Conservation (phyloP, 2,113 vertebrate species). For the Panthera tigris region DNA sequence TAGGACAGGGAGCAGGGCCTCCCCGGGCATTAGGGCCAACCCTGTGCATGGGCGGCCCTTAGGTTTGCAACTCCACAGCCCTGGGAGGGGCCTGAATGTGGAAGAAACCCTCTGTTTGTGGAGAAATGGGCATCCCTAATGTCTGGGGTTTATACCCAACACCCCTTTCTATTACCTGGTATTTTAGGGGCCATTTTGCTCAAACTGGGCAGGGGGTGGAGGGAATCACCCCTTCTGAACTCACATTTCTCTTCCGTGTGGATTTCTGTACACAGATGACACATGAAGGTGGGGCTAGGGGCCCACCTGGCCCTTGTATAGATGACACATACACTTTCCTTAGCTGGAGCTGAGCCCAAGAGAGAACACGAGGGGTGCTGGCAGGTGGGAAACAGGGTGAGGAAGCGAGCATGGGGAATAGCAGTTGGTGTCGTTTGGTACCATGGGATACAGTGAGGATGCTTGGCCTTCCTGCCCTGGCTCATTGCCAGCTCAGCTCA, state of each 20-base stretch:
- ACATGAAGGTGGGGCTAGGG: background rate
- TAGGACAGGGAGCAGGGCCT: background rate
- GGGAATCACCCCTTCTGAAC: background rate
- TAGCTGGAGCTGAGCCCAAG: background rate
- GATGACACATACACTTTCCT: background rate
- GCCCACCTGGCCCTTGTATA: background rate
- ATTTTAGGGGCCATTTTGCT: background rate
- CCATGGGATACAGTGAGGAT: background rate
- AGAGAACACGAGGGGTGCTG: background rate
- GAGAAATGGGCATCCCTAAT: background rate
- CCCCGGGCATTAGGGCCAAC: background rate
- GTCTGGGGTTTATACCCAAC: background rate
- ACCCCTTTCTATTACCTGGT: background rate
- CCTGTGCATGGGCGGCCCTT: background rate
- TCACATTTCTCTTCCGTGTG: background rate
- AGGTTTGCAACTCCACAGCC: background rate
- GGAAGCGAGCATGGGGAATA: background rate
- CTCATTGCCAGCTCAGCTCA: background rate
- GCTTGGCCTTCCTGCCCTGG: conserved; percentile 56
- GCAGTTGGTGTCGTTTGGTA: background rate
- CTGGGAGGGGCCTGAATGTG: background rate
- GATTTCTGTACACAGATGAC: background rate
- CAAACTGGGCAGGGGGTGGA: background rate
- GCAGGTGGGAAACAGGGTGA: background rate
- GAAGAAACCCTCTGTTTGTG: background rate